Base-by-base conservation (phyloP, 1,140 invertebrate species). In the Lepidurus apus region DNA sequence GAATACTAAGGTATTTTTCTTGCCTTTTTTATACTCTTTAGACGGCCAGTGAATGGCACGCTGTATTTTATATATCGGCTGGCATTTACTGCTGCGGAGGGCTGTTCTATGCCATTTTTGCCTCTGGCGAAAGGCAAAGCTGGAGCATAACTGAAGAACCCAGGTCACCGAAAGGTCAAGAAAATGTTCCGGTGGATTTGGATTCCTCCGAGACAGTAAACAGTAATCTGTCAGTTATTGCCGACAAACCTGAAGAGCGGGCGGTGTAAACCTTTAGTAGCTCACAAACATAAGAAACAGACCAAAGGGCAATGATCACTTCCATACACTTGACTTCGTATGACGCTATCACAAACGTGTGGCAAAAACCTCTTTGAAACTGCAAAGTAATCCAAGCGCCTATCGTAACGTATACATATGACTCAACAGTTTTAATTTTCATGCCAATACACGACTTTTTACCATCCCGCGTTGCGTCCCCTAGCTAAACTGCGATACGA, bases 381-480 rank as follows among this genome's bases (percentile, higher is more conserved):
- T 21, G 98, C 88, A 84, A 95, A 98, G 84, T 99, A 99, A 86
- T 99, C 97, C 80, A 99, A 86, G 84, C 97, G 89, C 95, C 93
- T 94, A 86, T 34, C 4, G 34, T 3, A 34, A 34, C 34, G 34
- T 34, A 34, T 26, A 26, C 26, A 34, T 34, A 34, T 34, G 26
- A 34, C 34, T 34, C 34, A 3, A 34, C 34, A 34, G 3, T 34
- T 34, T 34, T 34, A 34, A 34, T 4, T 8, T 43, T 81, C 53
- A 24, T 65, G 44, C 13, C n/a, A 44, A 42, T 77, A 43, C 45
- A 11, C 17, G 76, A 43, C 84, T 47, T 87, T 87, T 88, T 85
- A 94, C 95, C 97, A 99, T 85, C 98, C 98, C 82, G 97, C 89
- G 87, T 99, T 98, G 82, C 93, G 96, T 3, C 88, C 86, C 79